Conservation (phyloP, 2,113 vertebrate genomes). For the Equus quagga region DNA sequence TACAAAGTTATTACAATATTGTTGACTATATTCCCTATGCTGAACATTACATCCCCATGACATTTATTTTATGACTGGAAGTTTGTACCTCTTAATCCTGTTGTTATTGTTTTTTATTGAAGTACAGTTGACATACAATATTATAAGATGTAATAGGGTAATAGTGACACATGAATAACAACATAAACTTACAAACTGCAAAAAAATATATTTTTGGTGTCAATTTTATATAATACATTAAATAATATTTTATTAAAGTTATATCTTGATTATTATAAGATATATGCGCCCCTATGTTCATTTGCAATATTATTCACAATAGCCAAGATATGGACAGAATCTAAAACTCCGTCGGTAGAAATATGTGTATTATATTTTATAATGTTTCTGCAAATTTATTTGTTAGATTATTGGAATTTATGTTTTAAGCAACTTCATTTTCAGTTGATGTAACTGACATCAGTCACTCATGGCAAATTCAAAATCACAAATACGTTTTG, state of each 20-base stretch:
- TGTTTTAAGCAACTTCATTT: neutral
- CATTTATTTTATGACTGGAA: too few species aligned
- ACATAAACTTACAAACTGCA: neutral
- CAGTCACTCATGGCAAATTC: neutral
- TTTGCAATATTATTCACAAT: too few species aligned
- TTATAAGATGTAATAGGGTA: neutral
- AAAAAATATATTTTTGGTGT: neutral
- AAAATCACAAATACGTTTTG: neutral
- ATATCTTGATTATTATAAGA: neutral
- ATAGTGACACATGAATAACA: neutral
- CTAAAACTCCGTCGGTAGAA: too few species aligned
- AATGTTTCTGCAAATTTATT: neutral
- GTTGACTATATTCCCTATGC: too few species aligned
- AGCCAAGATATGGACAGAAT: too few species aligned
- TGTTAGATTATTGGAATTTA: neutral
- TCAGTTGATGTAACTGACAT: neutral
- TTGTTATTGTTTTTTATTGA: too few species aligned
- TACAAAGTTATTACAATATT: too few species aligned
- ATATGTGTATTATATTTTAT: too few species aligned
- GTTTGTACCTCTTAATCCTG: too few species aligned
- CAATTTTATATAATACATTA: neutral
- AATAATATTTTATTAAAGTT: neutral
- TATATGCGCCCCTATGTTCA: too few species aligned
- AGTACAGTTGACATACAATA: too few species aligned
- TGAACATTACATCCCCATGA: too few species aligned